phyloP scores from a whole-genome alignment of 2,113 vertebrate genomes.

The Psophia crepitans region DNA sequence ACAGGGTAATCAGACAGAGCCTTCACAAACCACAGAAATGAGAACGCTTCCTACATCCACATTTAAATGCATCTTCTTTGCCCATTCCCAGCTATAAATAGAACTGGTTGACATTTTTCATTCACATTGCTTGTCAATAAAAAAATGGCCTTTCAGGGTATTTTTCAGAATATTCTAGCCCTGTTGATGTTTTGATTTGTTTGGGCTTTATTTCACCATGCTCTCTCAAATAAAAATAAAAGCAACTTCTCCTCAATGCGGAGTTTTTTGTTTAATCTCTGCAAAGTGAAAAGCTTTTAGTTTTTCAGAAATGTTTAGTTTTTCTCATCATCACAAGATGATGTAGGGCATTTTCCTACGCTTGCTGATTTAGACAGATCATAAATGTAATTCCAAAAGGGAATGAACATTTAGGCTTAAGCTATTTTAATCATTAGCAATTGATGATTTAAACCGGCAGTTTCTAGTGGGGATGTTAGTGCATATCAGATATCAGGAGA shows the following conservation, averaged over 20 bases:
- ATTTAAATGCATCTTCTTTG: neutral
- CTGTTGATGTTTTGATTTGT: neutral
- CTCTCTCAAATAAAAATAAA: neutral
- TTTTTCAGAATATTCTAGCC: neutral
- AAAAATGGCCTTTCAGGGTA: neutral
- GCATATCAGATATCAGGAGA: neutral
- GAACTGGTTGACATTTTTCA: neutral
- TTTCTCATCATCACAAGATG: neutral
- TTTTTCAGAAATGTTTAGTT: neutral
- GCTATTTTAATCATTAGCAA: constrained; percentile 27
- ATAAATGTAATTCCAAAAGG: neutral
- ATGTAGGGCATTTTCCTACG: neutral
- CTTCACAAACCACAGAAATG: neutral
- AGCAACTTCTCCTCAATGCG: neutral
- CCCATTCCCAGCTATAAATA: neutral
- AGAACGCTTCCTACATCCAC: neutral
- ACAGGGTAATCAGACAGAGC: neutral
- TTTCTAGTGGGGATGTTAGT: neutral
- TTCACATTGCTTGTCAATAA: neutral
- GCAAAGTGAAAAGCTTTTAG: neutral
- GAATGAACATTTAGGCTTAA: neutral
- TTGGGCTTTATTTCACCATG: neutral
- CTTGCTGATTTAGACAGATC: neutral
- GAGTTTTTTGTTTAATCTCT: neutral
- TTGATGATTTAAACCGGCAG: neutral